phyloP scores from a whole-genome alignment of 2,797 vertebrate species.

The Alosa sapidissima region DNA sequence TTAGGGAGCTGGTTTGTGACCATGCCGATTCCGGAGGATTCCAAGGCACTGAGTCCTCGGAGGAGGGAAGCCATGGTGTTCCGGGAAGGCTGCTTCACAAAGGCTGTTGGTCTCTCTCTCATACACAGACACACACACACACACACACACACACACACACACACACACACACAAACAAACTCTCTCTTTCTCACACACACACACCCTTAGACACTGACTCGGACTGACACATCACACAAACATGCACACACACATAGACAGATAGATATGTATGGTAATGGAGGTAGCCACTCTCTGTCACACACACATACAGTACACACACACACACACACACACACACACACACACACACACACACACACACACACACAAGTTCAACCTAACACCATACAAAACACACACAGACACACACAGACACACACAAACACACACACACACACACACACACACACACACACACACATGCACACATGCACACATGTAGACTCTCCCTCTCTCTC shows the following conservation, averaged over 20 bases:
- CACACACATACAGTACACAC: not conserved
- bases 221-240: constrained; percentile 1
- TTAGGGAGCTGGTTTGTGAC: constrained; percentile 13
- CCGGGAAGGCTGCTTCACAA: constrained; percentile 11
- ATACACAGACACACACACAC: not conserved
- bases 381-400: no score
- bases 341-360: no score
- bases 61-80: not conserved
- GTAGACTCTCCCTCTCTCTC: not conserved
- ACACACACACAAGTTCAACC: not conserved
- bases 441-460: not conserved
- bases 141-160: no score
- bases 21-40: constrained; percentile 1
- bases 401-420: no score
- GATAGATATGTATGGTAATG: constrained; percentile 23
- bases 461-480: not conserved
- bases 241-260: not conserved
- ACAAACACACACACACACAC: no score
- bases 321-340: not conserved
- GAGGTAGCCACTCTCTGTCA: constrained; percentile 24
- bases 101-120: constrained; percentile 1
- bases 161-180: not conserved
- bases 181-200: not conserved
- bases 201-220: constrained; percentile 8
- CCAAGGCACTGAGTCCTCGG: not conserved